Base-by-base conservation (phyloP, 2,888 invertebrate genomes). In the Clepsis dumicolana region DNA sequence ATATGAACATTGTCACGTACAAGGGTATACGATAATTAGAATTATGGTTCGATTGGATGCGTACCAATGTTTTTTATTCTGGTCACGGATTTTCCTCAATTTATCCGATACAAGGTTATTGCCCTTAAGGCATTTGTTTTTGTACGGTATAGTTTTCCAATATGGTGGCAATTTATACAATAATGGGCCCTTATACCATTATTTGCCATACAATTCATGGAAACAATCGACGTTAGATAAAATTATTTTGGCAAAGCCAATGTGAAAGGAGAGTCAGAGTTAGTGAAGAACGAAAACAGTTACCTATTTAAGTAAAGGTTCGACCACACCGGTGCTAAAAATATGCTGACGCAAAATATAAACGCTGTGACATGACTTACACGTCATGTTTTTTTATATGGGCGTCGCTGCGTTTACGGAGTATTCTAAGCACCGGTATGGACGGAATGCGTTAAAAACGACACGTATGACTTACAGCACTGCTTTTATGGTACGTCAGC, bases 61-160 rank as follows among this genome's bases (percentile, higher is more conserved):
- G 56, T 35, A 54, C 54, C 54, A n/a, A 54, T 32, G 32, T 44
- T 56, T 21, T 21, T 10, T 14, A 66, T 61, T 54, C 66, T 32
- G 25, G 66, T 66, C 66, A 66, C 61, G 66, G 54, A n/a, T 32
- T 56, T 38, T 66, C 54, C 66, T 48, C 66, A 66, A 62, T 66
- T 66, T 61, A 18, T 54, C 32, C 44, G 5, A 56, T 32, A 60
- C 44, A 24, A 44, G 60, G 59, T 54, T 61, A 48, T 44, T 66
- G 57, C 48, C 41, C 44, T 66, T 54, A 48, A n/a, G 52, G 53
- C 48, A 48, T 66, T 66, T 61, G 25, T 62, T 62, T 62, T 27
- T 48, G n/a, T 21, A n/a, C 35, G 35, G 44, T 38, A 61, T 25
- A 54, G 54, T 66, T 66, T 66, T 18, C 54, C 61, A 44, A 66